These are phyloP conservation scores for Notodromas monacha DNA, from an alignment of 2,888 invertebrate genomes.

Conservation along the genomic window DNA sequence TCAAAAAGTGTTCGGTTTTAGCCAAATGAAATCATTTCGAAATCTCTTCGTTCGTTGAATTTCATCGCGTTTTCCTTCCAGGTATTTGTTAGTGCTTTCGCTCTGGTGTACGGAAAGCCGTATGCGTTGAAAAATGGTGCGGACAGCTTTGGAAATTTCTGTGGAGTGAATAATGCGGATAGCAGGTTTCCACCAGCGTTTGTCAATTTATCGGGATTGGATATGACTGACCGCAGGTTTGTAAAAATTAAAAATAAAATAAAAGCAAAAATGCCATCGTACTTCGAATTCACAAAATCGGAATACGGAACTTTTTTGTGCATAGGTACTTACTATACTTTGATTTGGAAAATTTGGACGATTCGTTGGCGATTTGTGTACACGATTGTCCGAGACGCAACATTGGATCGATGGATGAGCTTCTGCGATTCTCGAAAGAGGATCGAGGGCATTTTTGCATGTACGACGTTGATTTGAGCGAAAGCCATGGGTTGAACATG, in stretches of 20 bases:
- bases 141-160: constrained; percentile 78
- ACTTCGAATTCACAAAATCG: no score
- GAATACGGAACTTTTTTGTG: not conserved
- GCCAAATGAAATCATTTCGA: no score
- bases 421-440: no score
- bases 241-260: constrained; percentile 6
- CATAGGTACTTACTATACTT: constrained; percentile 41
- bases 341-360: constrained; percentile 36
- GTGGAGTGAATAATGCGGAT: constrained; percentile 48
- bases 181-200: no score
- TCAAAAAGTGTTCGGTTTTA: no score
- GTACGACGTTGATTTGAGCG: no score
- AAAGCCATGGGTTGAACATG: no score
- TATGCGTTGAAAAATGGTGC: constrained; percentile 54
- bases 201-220: constrained; percentile 40
- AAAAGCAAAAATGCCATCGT: no score
- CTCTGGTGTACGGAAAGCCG: constrained; percentile 58
- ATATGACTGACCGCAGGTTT: constrained; percentile 30
- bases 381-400: constrained; percentile 42
- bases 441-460: no score
- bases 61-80: no score
- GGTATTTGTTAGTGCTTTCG: constrained; percentile 27
- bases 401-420: constrained; percentile 27
- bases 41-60: no score
- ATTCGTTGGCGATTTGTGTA: constrained; percentile 58